Conservation (phyloP, 2,888 invertebrate species). For the Biston stratarius region DNA sequence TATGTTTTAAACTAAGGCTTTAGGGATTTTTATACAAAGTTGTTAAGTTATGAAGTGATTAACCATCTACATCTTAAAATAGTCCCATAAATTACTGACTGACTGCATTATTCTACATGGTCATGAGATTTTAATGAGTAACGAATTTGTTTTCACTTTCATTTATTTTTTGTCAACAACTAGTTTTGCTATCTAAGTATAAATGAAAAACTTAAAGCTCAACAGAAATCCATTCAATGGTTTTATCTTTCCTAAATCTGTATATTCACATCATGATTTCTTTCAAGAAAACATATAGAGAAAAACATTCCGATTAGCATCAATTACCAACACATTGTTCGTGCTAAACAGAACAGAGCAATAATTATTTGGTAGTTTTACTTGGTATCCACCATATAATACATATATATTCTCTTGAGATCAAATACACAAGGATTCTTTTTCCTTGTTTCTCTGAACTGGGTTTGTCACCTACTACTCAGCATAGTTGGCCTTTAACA, state of each 20-base stretch:
- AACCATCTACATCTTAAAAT: neutral
- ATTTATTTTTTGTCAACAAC: no score
- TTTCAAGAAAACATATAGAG: neutral
- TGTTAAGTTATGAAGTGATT: slow-evolving; percentile 1
- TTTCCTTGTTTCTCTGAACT: no score
- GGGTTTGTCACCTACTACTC: no score
- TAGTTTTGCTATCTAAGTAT: no score
- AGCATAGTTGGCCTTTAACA: no score
- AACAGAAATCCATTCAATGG: neutral
- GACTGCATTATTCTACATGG: neutral
- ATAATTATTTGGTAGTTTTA: neutral
- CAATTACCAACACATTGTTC: neutral
- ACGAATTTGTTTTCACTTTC: no score
- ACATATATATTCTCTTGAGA: no score
- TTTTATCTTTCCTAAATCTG: neutral
- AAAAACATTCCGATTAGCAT: neutral
- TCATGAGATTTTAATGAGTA: neutral
- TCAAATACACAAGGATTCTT: no score
- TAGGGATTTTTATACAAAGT: neutral
- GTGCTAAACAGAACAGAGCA: neutral
- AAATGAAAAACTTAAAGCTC: no score
- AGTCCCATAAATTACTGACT: neutral
- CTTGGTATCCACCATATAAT: no score
- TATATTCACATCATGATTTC: neutral
- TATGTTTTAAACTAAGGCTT: neutral